Evolutionary conservation across 2,797 vertebrate species (phyloP), one percentile per base, ranked within the genome.

Genomic region (Tangara arthus): DNA sequence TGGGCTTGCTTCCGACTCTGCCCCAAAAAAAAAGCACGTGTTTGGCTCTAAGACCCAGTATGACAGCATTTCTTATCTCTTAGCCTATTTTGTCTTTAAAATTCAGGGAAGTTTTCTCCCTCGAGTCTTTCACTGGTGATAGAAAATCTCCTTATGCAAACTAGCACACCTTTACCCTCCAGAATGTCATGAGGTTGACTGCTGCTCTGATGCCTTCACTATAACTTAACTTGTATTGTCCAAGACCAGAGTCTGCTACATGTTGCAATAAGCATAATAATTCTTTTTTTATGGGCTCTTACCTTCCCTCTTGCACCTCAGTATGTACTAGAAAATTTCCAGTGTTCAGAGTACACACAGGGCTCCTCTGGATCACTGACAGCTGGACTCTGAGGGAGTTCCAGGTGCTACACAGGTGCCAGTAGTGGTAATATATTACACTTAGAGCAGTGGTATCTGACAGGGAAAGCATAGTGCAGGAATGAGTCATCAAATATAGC

Each of bases 21-120:
- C 27, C 34, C 34, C 15, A 6, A 26, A 52, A 77, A 77, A 76
- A 57, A 60, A 20, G 11, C 12, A 30, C 0, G 0, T 9, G 5
- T 55, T 55, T 73, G 22, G 10, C 47, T 77, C 39, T 61, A 52
- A 66, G 34, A 52, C 14, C 8, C 28, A 28, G 15, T 42, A 15
- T 60, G 41, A 59, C 16, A 68, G n/a, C 42, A 55, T 73, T 82
- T 81, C 56, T 75, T 85, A 61, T 15, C 18, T 85, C n/a, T 73
- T 55, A 63, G 26, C 14, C 12, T 64, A 12, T 68, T 71, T 81
- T 71, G 30, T 28, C n/a, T 70, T 89, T 66, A 55, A 55, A 84
- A 59, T 68, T 61, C 8, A 4, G 21, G 4, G 32, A 26, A 50
- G 8, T 46, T 92, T 89, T 65, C 55, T 14, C 44, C 15, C 35